Conservation (phyloP, 35 echinoderm and acorn worm species). For the Chiridota heheva region DNA sequence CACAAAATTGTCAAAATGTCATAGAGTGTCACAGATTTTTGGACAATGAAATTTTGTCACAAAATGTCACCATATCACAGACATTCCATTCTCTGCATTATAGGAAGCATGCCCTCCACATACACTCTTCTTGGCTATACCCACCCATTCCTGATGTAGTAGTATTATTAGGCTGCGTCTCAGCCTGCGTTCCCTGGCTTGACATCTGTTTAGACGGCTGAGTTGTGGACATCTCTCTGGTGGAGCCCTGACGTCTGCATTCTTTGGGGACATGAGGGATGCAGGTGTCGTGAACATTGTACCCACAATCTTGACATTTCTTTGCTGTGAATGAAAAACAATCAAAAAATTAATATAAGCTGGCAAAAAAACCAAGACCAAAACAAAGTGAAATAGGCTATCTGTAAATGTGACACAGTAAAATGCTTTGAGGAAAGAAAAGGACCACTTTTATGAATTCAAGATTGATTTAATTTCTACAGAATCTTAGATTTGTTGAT, state of each 20-base stretch:
- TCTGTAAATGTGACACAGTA: not conserved
- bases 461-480: too few relatives aligned
- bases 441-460: too few relatives aligned
- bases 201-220: conserved; percentile 38
- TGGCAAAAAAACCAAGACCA: not conserved
- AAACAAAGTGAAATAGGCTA: too few relatives aligned
- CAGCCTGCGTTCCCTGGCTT: too few relatives aligned
- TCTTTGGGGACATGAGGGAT: conserved; percentile 83
- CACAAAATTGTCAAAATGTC: too few relatives aligned
- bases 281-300: conserved; percentile 92
- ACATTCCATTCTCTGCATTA: not conserved
- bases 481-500: too few relatives aligned
- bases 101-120: too few relatives aligned
- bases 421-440: not conserved
- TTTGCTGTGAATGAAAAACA: conserved; percentile 58
- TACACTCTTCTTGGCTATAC: too few relatives aligned
- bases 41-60: too few relatives aligned
- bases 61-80: not conserved
- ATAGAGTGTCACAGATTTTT: too few relatives aligned
- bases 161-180: too few relatives aligned
- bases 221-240: conserved; percentile 54
- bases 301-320: conserved; percentile 97
- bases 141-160: too few relatives aligned
- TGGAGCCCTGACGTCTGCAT: conserved; percentile 69
- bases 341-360: not conserved